phyloP scores from a whole-genome alignment of 92 coral and sea anemone genomes.

The Porites lobata region DNA sequence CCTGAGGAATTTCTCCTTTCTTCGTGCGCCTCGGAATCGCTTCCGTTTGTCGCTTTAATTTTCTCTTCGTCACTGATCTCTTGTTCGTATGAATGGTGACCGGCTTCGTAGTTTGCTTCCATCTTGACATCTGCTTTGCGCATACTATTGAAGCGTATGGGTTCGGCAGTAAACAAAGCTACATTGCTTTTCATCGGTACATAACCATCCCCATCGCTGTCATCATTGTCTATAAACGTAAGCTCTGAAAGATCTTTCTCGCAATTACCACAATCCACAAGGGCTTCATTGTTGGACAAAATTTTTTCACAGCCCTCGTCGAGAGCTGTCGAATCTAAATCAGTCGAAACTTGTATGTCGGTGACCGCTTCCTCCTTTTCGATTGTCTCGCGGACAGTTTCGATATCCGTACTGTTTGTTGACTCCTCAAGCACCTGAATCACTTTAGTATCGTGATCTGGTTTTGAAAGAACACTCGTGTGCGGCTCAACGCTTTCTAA shows the following conservation, averaged over 20 bases:
- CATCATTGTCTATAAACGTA: conserved; percentile 40
- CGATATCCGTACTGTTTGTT: conserved; percentile 4
- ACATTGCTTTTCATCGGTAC: conserved; percentile 73
- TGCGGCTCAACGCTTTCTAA: background rate
- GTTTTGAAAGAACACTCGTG: conserved; percentile 11
- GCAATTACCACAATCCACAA: background rate
- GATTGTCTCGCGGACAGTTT: conserved; percentile 14
- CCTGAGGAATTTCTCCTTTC: conserved; percentile 8
- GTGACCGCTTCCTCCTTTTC: background rate
- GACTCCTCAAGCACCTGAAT: background rate
- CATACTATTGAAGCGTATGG: background rate
- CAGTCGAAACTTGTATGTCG: background rate
- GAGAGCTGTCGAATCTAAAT: background rate
- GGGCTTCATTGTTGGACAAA: background rate
- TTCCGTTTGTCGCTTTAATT: background rate
- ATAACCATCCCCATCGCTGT: conserved; percentile 58
- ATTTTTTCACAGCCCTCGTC: background rate
- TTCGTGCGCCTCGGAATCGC: conserved; percentile 29
- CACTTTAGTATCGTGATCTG: conserved; percentile 27
- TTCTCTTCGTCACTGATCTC: conserved; percentile 10
- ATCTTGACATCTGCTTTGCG: conserved; percentile 33
- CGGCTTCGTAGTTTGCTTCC: conserved; percentile 16
- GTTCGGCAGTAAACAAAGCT: conserved; percentile 27
- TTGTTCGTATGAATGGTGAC: conserved; percentile 1
- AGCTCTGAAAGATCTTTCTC: conserved; percentile 25